Evolutionary conservation across 2,888 invertebrate genomes (phyloP), one percentile per base, ranked within the genome.

Genomic region (Macaria notata): DNA sequence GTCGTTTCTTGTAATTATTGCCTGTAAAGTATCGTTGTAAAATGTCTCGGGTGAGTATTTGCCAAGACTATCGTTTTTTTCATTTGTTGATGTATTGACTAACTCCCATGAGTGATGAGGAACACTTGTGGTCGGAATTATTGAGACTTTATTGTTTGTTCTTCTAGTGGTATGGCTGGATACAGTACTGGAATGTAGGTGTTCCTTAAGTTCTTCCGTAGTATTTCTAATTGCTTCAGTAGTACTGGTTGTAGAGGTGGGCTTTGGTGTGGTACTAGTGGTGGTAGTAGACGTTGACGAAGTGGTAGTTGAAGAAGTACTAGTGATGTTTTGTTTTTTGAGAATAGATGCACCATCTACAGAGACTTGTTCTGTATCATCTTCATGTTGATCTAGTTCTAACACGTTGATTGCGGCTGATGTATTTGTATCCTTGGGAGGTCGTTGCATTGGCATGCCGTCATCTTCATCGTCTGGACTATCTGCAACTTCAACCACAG

Each of bases 21-120:
- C 94, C 75, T 94, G 93, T 46, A 94, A 79, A 0, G 94, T 94
- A 62, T 93, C 93, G 68, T 94, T 94, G 60, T 93, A 94, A 61
- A 93, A 91, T 75, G 91, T 93, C 65, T 92, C 89, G 62, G 93
- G 93, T 3, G 83, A 83, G 62, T 70, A 69, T 78, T 89, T 90
- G 59, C 61, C 79, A 50, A 72, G 74, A 1, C 84, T 83, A 30
- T 84, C 87, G 64, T 89, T 89, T 58, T 59, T 67, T 49, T 84
- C 84, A 49, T 79, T 88, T 8, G 87, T 88, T 1, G 91, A 91
- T 52, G 88, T 91, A 61, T 94, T 94, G 0, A 93, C 88, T 71
- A 93, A 86, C 72, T 94, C 93, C 94, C 94, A 94, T 61, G 92
- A 85, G 54, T 86, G 84, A 64, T 85, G 82, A 19, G 91, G 90